These are phyloP conservation scores for Aphyosemion australe DNA, from an alignment of 2,113 vertebrate genomes.

Conservation along the genomic window DNA sequence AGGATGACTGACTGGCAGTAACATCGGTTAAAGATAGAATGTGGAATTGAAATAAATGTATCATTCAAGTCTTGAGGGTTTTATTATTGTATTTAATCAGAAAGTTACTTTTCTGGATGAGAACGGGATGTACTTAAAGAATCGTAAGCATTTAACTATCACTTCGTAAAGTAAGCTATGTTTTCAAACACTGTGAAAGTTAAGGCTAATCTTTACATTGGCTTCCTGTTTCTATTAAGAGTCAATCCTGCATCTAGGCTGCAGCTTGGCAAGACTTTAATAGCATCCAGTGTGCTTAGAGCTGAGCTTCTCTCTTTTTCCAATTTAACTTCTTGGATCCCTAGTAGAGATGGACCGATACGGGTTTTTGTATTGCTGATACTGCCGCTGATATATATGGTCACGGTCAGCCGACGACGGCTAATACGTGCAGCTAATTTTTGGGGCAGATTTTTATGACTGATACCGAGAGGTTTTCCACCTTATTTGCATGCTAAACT, in stretches of 20 bases:
- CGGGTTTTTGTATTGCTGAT: background rate
- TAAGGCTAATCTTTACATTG: slow-evolving; percentile 33
- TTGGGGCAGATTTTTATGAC: too few species aligned
- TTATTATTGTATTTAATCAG: background rate
- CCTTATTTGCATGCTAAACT: too few species aligned
- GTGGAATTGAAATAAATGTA: background rate
- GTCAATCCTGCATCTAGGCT: slow-evolving; percentile 25
- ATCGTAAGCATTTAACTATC: background rate
- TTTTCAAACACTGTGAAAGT: slow-evolving; percentile 25
- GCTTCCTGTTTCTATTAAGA: slow-evolving; percentile 18
- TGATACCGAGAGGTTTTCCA: too few species aligned
- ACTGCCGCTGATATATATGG: too few species aligned
- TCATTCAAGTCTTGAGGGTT: background rate
- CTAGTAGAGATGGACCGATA: too few species aligned
- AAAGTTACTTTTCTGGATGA: background rate
- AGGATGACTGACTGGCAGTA: too few species aligned
- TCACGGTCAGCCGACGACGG: too few species aligned
- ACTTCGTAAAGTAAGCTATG: slow-evolving; percentile 1
- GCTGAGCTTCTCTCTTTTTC: background rate
- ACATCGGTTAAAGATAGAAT: background rate
- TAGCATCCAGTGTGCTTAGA: slow-evolving; percentile 8
- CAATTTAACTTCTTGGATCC: background rate
- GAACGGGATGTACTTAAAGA: slow-evolving; percentile 6
- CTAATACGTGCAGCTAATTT: too few species aligned
- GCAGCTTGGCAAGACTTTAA: slow-evolving; percentile 30